A percentile compares a stretch with the other conserved stretches of the same genome.
Evolutionary conservation across 2,888 invertebrate genomes (phyloP).

Genomic region (Apamea crenata): DNA sequence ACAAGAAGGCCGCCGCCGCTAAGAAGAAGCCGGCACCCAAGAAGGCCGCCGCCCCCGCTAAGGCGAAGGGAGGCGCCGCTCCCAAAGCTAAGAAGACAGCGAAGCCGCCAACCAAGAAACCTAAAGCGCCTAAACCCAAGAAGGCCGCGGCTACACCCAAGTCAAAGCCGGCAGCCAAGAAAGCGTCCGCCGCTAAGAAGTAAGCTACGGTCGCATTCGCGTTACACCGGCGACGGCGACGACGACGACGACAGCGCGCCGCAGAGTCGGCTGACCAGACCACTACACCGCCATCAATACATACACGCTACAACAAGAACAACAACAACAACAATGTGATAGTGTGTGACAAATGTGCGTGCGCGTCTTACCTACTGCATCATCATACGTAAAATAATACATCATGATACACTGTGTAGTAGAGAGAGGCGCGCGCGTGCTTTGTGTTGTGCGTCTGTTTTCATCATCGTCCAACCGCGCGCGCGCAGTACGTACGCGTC

Average conservation of each 20-base stretch:
- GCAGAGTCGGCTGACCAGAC: slow-evolving; percentile 78
- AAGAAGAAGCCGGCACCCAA: slow-evolving; percentile 71
- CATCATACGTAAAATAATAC: no score
- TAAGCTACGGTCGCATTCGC: slow-evolving; percentile 29
- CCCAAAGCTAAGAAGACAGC: slow-evolving; percentile 71
- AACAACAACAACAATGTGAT: no score
- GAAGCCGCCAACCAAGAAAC: slow-evolving; percentile 79
- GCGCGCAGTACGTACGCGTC: no score
- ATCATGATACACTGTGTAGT: no score
- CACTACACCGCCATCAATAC: no score
- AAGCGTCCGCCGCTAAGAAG: slow-evolving; percentile 64
- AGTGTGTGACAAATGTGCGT: slow-evolving; percentile 2
- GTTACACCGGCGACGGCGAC: slow-evolving; percentile 20
- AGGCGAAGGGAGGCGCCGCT: slow-evolving; percentile 67
- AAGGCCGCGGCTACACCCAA: slow-evolving; percentile 70
- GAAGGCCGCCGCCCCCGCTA: slow-evolving; percentile 60
- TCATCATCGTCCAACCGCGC: no score
- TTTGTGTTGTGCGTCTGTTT: no score
- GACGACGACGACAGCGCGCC: slow-evolving; percentile 1
- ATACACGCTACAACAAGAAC: neutral
- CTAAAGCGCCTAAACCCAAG: slow-evolving; percentile 81
- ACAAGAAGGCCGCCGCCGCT: slow-evolving; percentile 71
- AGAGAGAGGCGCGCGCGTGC: neutral
- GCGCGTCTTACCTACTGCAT: neutral
- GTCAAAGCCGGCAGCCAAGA: slow-evolving; percentile 66